phyloP scores from a whole-genome alignment of 1,140 invertebrate genomes.

The Microplitis mediator region DNA sequence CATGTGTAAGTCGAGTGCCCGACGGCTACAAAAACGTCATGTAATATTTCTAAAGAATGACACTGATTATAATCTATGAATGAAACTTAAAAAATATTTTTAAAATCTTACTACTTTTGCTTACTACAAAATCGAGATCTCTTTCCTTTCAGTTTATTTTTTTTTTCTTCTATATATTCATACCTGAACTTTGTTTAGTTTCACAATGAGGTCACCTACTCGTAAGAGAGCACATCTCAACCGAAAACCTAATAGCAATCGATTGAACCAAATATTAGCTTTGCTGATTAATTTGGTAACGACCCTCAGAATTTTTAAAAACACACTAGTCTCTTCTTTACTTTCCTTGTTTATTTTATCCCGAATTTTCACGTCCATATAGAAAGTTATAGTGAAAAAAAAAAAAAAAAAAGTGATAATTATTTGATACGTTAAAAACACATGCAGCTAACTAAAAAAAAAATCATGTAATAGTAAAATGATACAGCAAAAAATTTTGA shows the following conservation, averaged over 20 bases:
- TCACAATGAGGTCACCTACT: not conserved
- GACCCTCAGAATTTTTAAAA: not conserved
- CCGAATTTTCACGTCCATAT: not conserved
- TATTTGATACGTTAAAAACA: too few species aligned
- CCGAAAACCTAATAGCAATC: not conserved
- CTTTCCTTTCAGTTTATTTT: not conserved
- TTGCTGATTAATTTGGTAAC: not conserved
- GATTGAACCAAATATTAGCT: not conserved
- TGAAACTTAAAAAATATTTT: not conserved
- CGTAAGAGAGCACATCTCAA: not conserved
- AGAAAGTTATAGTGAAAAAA: not conserved
- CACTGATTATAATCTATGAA: not conserved
- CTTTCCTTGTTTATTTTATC: not conserved
- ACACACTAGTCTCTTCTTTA: not conserved
- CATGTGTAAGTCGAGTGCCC: too few species aligned
- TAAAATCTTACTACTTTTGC: not conserved
- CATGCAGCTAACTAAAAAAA: too few species aligned
- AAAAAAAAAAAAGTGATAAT: too few species aligned
- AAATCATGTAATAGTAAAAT: too few species aligned
- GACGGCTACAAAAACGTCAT: too few species aligned
- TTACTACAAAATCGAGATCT: not conserved
- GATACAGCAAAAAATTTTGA: too few species aligned
- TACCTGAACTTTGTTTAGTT: not conserved
- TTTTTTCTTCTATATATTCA: not conserved
- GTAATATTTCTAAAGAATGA: too few species aligned